These are phyloP conservation scores for Heptranchias perlo DNA, from an alignment of 2,113 vertebrate genomes.

Conservation along the genomic window DNA sequence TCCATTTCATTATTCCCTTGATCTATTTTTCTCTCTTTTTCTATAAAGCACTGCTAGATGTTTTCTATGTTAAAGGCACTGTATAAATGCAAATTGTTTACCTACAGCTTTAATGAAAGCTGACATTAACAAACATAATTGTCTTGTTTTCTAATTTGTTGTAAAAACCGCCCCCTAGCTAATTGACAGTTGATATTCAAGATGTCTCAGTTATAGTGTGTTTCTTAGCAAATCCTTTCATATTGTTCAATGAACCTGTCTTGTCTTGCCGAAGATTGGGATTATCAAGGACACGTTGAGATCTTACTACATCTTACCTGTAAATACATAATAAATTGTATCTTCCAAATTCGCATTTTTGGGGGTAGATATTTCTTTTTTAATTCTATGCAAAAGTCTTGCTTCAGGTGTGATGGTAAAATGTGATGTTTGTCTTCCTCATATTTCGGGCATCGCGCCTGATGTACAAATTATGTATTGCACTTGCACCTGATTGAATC, in stretches of 20 bases:
- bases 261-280: not conserved
- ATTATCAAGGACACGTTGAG: not conserved
- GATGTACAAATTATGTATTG: not conserved
- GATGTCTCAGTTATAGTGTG: not conserved
- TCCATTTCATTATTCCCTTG: not conserved
- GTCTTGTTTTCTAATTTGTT: not conserved
- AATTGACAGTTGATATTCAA: not conserved
- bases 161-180: not conserved
- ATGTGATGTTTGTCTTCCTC: not conserved
- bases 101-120: not conserved
- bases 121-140: not conserved
- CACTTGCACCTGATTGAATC: not conserved
- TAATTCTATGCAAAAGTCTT: not conserved
- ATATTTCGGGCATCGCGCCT: not conserved
- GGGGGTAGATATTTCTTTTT: no score
- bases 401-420: not conserved
- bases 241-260: not conserved
- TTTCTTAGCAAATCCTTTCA: not conserved
- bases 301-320: not conserved
- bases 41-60: not conserved
- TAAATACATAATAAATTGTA: not conserved
- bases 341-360: not conserved
- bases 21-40: not conserved
- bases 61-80: not conserved
- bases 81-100: not conserved